Base-by-base conservation (phyloP, 37 sponge, comb jelly and placozoan species). In the Chondrosia reniformis region DNA sequence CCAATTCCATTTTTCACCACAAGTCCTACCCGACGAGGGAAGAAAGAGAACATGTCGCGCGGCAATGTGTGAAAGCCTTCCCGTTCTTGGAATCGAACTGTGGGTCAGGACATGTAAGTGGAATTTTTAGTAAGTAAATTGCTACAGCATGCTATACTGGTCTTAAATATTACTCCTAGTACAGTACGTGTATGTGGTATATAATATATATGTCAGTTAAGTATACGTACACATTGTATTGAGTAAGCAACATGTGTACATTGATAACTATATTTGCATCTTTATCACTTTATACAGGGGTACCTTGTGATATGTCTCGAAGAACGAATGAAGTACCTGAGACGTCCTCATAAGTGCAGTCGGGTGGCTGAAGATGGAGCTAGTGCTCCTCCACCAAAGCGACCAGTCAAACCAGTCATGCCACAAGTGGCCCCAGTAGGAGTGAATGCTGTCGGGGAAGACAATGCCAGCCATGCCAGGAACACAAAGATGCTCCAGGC, bases 261-360 rank as follows among this genome's bases (percentile, higher is more conserved):
- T n/a, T n/a, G n/a, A n/a, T n/a, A n/a, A n/a, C n/a, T n/a, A n/a
- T n/a, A n/a, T n/a, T n/a, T n/a, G n/a, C n/a, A n/a, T n/a, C n/a
- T n/a, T n/a, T n/a, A n/a, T n/a, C n/a, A n/a, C n/a, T n/a, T n/a
- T n/a, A n/a, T n/a, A 39, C 4, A 69, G 72, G 72, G 72, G 1
- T 69, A 69, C 43, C 15, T 69, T 69, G 42, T 38, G n/a, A 34
- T 34, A 43, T 41, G 72, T 15, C 2, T 69, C 25, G 36, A 31
- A 19, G 72, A 69, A n/a, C 15, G 72, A n/a, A 41, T 69, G 1
- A 69, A 69, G 12, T 69, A 69, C 44, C n/a, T 69, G 25, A 69
- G 72, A 40, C 40, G 43, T 0, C 72, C 72, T 39, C 36, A 40
- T 2, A 69, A 69, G 42, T 0, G 72, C 24, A 41, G 44, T 13